A percentile compares a stretch with the other conserved stretches of the same genome.
phyloP scores from a whole-genome alignment of 2,888 invertebrate species.

The Apamea sordens region DNA sequence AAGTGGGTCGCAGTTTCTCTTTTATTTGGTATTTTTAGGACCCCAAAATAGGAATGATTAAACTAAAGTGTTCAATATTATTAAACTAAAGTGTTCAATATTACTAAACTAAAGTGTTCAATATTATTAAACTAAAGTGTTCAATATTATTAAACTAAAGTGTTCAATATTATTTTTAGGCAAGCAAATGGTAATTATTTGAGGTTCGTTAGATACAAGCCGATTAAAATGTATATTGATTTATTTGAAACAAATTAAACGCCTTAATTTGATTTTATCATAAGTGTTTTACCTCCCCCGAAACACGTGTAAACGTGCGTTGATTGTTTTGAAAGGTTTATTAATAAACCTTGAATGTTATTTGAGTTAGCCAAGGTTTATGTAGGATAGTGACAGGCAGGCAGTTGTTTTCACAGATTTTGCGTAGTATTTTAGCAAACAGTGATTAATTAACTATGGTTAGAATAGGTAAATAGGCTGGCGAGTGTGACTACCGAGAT shows the following conservation, averaged over 20 bases:
- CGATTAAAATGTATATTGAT: neutral
- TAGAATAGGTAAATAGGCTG: neutral
- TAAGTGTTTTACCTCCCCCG: neutral
- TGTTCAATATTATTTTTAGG: no score
- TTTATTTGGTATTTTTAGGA: neutral
- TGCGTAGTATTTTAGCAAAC: neutral
- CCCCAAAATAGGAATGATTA: neutral
- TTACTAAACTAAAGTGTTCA: no score
- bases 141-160: no score
- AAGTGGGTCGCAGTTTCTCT: neutral
- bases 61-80: neutral
- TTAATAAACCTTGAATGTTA: neutral
- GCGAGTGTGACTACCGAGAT: neutral
- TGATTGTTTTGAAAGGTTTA: neutral
- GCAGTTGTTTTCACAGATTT: neutral
- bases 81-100: no score
- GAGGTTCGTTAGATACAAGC: no score
- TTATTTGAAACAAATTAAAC: neutral
- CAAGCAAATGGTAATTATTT: neutral
- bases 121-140: no score
- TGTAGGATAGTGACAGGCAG: no score
- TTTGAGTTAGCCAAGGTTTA: neutral
- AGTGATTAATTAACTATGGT: neutral
- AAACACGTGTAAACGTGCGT: neutral
- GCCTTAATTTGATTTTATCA: neutral